A percentile compares a stretch with the other conserved stretches of the same genome.
These are phyloP conservation scores for Adrianichthys oophorus DNA, from an alignment of 2,797 vertebrate species.

Conservation along the genomic window DNA sequence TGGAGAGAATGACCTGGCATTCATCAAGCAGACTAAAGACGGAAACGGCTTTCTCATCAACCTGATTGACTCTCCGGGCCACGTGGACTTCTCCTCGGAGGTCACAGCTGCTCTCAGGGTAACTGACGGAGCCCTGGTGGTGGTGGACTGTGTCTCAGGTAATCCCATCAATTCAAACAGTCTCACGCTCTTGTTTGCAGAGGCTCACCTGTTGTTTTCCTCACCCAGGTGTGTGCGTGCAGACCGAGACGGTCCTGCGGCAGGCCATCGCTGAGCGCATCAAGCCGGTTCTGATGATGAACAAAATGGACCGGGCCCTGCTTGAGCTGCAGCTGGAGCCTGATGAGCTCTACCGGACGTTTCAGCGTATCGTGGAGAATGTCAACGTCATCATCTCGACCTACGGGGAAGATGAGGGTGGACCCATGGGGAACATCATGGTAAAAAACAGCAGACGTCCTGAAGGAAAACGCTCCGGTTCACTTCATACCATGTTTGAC, in stretches of 20 bases:
- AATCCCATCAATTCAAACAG: not conserved
- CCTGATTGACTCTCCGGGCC: constrained; percentile 92
- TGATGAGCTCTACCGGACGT: constrained; percentile 89
- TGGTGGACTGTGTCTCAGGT: constrained; percentile 97
- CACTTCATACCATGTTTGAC: not conserved
- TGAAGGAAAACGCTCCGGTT: not conserved
- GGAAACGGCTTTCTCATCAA: constrained; percentile 95
- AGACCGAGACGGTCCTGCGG: constrained; percentile 93
- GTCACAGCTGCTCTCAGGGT: constrained; percentile 93
- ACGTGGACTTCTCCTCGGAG: constrained; percentile 94
- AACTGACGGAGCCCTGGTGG: constrained; percentile 92
- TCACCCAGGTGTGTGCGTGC: constrained; percentile 87
- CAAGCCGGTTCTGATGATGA: constrained; percentile 97
- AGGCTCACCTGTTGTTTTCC: constrained; percentile 11
- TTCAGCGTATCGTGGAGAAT: constrained; percentile 93
- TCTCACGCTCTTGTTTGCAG: not conserved
- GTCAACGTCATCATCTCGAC: constrained; percentile 96
- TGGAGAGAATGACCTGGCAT: constrained; percentile 86
- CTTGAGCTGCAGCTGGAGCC: constrained; percentile 90
- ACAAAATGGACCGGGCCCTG: constrained; percentile 94
- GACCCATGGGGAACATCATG: constrained; percentile 97
- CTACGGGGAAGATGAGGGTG: constrained; percentile 90
- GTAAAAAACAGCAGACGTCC: constrained; percentile 55
- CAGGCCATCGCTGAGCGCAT: constrained; percentile 95
- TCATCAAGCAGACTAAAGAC: constrained; percentile 94